Evolutionary conservation across 2,888 invertebrate species (phyloP).

Genomic region (Sepiola atlantica): DNA sequence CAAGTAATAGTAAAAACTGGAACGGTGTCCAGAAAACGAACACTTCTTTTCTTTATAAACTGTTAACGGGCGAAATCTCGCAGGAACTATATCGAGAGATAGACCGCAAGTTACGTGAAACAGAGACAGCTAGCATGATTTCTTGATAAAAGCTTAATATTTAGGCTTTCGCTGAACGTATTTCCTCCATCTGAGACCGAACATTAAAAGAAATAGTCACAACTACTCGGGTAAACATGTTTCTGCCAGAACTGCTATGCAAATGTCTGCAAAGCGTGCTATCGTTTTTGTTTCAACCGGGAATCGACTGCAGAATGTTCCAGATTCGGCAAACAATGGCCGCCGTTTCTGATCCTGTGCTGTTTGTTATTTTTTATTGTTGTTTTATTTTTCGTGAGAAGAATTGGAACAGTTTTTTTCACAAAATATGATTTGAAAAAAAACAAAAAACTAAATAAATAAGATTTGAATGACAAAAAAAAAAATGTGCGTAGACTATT

Average conservation of each 20-base stretch:
- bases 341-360: neutral
- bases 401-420: neutral
- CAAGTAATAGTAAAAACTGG: neutral
- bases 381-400: neutral
- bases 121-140: slow-evolving; percentile 45
- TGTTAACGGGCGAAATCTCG: slow-evolving; percentile 57
- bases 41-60: slow-evolving; percentile 54
- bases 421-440: neutral
- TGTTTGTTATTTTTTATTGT: neutral
- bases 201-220: neutral
- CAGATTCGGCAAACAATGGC: neutral
- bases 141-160: slow-evolving; percentile 42
- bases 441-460: too few species aligned
- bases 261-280: neutral
- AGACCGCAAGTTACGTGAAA: slow-evolving; percentile 52
- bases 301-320: neutral
- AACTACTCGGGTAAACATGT: neutral
- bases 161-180: neutral
- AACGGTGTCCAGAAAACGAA: neutral
- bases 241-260: neutral
- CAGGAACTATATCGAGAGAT: slow-evolving; percentile 54
- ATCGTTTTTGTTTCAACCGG: neutral
- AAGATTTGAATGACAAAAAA: neutral
- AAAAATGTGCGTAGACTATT: too few species aligned
- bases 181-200: neutral